Conservation (phyloP, 2,113 vertebrate species). For the Malurus elegans region DNA sequence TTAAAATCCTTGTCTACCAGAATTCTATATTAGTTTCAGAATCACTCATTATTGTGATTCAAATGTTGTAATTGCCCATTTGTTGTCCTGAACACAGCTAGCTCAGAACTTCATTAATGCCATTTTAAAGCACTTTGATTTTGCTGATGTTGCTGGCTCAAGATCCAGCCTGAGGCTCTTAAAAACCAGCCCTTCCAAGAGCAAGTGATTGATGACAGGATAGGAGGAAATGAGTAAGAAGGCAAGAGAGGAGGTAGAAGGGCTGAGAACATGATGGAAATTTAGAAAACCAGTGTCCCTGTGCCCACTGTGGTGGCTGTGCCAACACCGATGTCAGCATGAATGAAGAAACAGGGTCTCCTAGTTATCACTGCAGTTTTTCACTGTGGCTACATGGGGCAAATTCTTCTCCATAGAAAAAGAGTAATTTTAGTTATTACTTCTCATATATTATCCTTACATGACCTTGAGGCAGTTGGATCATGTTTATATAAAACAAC, state of each 20-base stretch:
- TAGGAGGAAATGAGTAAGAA: neutral
- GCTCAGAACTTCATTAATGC: slow-evolving; percentile 12
- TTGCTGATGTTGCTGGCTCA: neutral
- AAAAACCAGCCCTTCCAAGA: neutral
- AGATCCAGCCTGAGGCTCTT: neutral
- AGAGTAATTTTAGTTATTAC: neutral
- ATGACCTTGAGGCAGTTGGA: neutral
- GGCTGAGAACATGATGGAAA: neutral
- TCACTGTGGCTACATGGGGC: neutral
- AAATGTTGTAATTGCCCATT: neutral
- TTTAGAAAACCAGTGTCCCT: neutral
- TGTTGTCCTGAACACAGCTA: neutral
- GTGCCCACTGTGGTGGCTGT: neutral
- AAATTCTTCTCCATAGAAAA: neutral
- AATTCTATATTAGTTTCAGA: neutral
- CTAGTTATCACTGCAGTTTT: neutral
- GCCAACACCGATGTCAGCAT: neutral
- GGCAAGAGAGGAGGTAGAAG: neutral
- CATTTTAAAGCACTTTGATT: neutral
- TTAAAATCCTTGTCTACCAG: neutral
- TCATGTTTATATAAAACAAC: neutral
- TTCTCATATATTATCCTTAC: neutral
- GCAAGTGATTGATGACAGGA: neutral
- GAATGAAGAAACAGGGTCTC: neutral
- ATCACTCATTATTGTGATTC: neutral